These are phyloP conservation scores for Centropus unirufus DNA, from an alignment of 2,113 vertebrate genomes.

Conservation along the genomic window DNA sequence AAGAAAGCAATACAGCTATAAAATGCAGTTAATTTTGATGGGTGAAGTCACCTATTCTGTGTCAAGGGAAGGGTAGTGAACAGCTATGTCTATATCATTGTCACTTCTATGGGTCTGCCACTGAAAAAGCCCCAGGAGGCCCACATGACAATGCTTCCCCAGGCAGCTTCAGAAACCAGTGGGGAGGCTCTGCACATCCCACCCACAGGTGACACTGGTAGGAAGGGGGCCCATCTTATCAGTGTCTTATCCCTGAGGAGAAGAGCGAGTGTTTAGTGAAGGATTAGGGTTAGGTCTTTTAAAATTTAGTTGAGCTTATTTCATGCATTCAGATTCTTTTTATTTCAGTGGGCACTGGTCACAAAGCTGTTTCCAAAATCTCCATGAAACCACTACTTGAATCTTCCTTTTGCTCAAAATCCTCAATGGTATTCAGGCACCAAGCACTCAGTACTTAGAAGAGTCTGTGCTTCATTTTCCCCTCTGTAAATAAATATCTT, in stretches of 20 bases:
- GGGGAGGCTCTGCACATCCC: background rate
- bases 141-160: accelerated
- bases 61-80: background rate
- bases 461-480: background rate
- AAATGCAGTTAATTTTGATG: background rate
- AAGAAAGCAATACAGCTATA: background rate
- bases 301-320: background rate
- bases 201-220: background rate
- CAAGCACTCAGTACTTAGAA: background rate
- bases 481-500: background rate
- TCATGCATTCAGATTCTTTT: background rate
- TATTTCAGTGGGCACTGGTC: background rate
- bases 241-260: background rate
- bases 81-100: background rate
- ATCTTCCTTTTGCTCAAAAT: background rate
- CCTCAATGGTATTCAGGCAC: background rate
- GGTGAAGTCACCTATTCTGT: background rate
- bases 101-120: background rate
- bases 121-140: background rate
- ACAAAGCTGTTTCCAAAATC: background rate
- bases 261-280: background rate
- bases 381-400: background rate
- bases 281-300: background rate
- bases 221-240: background rate
- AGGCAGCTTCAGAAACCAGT: background rate